Evolutionary conservation across 1,140 invertebrate species (phyloP), one percentile per base, ranked within the genome.

Genomic region (Zaprionus ghesquierei): DNA sequence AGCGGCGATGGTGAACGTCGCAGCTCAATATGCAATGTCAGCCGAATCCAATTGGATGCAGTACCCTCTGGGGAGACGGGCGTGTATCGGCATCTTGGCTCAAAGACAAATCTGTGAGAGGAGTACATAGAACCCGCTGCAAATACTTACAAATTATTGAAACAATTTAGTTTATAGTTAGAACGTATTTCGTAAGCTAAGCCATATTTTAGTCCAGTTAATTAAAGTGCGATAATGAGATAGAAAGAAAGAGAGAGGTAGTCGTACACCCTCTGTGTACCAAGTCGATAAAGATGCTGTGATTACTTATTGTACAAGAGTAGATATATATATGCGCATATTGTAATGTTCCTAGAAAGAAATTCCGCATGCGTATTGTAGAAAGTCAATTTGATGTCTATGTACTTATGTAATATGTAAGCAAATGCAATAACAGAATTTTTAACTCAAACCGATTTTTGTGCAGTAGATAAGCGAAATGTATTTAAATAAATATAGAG

Each of bases 281-380:
- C 58, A 81, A 73, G 79, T 89, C 84, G 78, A 89, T 84, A 84
- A 89, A 89, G 85, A 84, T 84, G 84, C 84, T 89, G 84, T 89
- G 84, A 89, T 89, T 77, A 63, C 50, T 63, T 63, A 75, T 50
- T 70, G 78, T 89, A 81, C 68, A 81, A 86, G 70, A 71, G 61
- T 71, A 54, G 53, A 78, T 54, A 77, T 55, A 33, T 46, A 55
- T 46, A 44, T 65, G 25, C 73, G 63, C 58, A 51, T 51, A 31
- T 54, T 54, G 50, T 18, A 78, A 69, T 80, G 68, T 81, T 81
- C 74, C 69, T 81, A 81, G 73, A 81, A 50, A 75, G 81, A 87
- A 76, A 38, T 70, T 72, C 54, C 44, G 33, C 13, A 49, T 63
- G 69, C 58, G 79, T 71, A 44, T 69, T 65, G 66, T 78, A 78